Percentiles rank a stretch among this genome's conserved stretches.
These are phyloP conservation scores for Bergia puertoricense DNA, from an alignment of 92 coral and sea anemone species.

Conservation along the genomic window DNA sequence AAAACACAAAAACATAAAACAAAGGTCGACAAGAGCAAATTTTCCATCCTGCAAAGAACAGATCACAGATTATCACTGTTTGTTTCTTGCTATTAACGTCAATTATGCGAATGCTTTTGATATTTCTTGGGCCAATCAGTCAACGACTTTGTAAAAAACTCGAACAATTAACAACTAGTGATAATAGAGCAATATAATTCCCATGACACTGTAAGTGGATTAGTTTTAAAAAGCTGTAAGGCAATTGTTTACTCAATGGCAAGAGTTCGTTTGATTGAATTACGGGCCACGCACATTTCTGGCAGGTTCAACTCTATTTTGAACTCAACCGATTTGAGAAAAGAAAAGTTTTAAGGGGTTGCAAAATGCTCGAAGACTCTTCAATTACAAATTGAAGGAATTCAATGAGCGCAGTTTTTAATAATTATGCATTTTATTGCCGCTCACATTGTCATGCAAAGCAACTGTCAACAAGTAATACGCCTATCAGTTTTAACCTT, in stretches of 20 bases:
- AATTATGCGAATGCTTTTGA: background rate
- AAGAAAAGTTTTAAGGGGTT: background rate
- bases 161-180: background rate
- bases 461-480: no score
- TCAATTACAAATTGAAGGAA: no score
- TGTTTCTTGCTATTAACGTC: background rate
- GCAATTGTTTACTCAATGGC: background rate
- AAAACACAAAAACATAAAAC: background rate
- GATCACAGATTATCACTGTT: background rate
- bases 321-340: no score
- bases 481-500: no score
- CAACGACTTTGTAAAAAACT: background rate
- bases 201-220: background rate
- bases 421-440: no score
- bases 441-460: no score
- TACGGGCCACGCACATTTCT: background rate
- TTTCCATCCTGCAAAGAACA: slow-evolving; percentile 5
- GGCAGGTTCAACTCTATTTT: no score
- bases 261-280: background rate
- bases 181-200: background rate
- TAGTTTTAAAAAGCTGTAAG: background rate
- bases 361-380: background rate
- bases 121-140: background rate
- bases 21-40: background rate
- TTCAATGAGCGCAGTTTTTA: no score